phyloP scores from a whole-genome alignment of 1,140 invertebrate genomes.

The Orius insidiosus region DNA sequence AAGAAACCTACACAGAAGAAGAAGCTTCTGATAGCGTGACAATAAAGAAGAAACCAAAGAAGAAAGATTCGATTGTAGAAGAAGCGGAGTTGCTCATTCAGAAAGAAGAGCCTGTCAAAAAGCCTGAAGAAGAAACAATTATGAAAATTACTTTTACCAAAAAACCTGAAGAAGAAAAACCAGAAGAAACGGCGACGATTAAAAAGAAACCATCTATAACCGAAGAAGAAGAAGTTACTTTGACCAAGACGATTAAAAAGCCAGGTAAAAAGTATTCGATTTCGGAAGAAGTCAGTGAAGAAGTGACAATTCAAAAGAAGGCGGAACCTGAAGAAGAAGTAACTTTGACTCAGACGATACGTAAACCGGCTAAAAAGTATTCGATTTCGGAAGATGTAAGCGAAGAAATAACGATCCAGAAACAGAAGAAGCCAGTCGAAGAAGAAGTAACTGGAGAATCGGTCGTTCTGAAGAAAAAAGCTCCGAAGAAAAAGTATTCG shows the following conservation, averaged over 20 bases:
- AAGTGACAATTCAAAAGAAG: constrained; percentile 26
- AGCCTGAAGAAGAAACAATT: constrained; percentile 21
- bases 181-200: constrained; percentile 2
- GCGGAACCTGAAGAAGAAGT: constrained; percentile 15
- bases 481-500: constrained; percentile 21
- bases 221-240: constrained; percentile 9
- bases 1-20: constrained; percentile 17
- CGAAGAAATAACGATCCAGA: constrained; percentile 21
- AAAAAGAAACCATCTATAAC: constrained; percentile 10
- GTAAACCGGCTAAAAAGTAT: constrained; percentile 8
- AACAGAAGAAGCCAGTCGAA: constrained; percentile 21
- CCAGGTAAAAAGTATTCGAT: constrained; percentile 14
- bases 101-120: constrained; percentile 24
- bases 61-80: constrained; percentile 22
- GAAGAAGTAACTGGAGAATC: constrained; percentile 20
- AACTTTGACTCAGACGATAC: constrained; percentile 4
- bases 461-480: constrained; percentile 21
- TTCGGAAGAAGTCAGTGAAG: constrained; percentile 27
- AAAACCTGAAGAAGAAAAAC: constrained; percentile 11
- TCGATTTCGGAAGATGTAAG: constrained; percentile 18
- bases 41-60: constrained; percentile 20
- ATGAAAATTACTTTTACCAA: constrained; percentile 11
- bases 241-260: constrained; percentile 12
- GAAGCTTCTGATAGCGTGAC: constrained; percentile 16
- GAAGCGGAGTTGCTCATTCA: constrained; percentile 31